Percentiles rank a stretch among this genome's conserved stretches.
phyloP scores from a whole-genome alignment of 2,797 vertebrate species.

The Phataginus tetradactyla region DNA sequence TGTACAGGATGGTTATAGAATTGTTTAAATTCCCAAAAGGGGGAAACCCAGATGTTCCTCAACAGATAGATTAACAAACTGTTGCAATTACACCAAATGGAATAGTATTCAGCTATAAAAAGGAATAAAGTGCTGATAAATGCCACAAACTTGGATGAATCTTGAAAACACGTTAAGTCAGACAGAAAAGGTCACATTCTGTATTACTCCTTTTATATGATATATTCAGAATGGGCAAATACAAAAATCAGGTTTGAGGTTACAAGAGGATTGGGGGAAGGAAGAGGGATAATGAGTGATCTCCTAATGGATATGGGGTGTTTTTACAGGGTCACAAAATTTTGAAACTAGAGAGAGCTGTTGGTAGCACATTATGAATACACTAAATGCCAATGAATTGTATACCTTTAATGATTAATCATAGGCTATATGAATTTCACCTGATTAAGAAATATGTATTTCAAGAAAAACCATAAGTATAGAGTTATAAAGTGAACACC shows the following conservation, averaged over 20 bases:
- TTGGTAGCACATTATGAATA: not conserved
- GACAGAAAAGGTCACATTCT: not conserved
- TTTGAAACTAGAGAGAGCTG: not conserved
- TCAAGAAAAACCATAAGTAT: not conserved
- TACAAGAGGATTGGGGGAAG: not conserved
- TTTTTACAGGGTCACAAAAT: not conserved
- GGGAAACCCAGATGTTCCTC: not conserved
- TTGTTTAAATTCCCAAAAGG: not conserved
- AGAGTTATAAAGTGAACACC: not conserved
- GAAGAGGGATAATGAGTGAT: not conserved
- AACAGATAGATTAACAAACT: not conserved
- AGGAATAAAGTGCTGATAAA: not conserved
- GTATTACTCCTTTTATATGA: not conserved
- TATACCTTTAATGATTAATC: not conserved
- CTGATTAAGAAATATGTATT: not conserved
- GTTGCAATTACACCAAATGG: not conserved
- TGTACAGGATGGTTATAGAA: not conserved
- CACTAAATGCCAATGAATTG: not conserved
- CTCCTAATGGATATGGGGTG: not conserved
- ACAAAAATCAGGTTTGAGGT: not conserved
- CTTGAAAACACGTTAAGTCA: not conserved
- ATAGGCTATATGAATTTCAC: not conserved
- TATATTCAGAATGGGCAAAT: not conserved
- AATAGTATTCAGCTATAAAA: not conserved
- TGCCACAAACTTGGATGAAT: not conserved